Base-by-base conservation (phyloP, 2,888 invertebrate genomes). In the Conchocele bisecta region DNA sequence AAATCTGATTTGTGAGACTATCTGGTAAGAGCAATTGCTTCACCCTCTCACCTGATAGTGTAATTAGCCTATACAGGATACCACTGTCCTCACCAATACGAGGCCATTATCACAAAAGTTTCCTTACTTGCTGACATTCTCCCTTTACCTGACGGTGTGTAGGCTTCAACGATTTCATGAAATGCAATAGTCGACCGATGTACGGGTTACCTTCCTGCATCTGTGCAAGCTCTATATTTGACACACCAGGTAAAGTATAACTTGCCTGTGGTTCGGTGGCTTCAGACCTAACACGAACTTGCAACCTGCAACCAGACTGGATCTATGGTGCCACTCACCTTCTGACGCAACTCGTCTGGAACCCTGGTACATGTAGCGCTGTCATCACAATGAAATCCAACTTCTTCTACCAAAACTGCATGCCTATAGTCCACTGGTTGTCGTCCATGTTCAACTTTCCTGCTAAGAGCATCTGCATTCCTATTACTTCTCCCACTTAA, bases 391-490 rank as follows among this genome's bases (percentile, higher is more conserved):
- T 46, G 13, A 4, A 15, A 13, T 29, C 29, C n/a, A n/a, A 42
- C 29, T 22, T 24, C 29, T 26, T 68, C 20, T n/a, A 57, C 28
- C 28, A 37, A 33, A 33, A 48, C 33, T 20, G 17, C 50, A 17
- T 37, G 13, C 37, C 44, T 31, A 22, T 54, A 20, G 28, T 54
- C 35, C 13, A 17, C 31, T 28, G 61, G 68, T 13, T 39, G 22
- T 7, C 42, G 57, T 13, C 31, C 29, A 44, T 61, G 37, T 26
- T 29, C 35, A 2, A 17, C 26, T 17, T 68, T 51, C 22, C 74
- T 51, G 53, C 57, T 69, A 11, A 73, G 57, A 13, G 69, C 68
- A 67, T 76, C 69, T 24, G 73, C 65, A 58, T 60, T 67, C 2
- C 41, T 17, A 44, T 77, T 70, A 2, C 39, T 31, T 24, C 48